phyloP scores from a whole-genome alignment of 2,797 vertebrate genomes.

The Pseudomugil tenellus region DNA sequence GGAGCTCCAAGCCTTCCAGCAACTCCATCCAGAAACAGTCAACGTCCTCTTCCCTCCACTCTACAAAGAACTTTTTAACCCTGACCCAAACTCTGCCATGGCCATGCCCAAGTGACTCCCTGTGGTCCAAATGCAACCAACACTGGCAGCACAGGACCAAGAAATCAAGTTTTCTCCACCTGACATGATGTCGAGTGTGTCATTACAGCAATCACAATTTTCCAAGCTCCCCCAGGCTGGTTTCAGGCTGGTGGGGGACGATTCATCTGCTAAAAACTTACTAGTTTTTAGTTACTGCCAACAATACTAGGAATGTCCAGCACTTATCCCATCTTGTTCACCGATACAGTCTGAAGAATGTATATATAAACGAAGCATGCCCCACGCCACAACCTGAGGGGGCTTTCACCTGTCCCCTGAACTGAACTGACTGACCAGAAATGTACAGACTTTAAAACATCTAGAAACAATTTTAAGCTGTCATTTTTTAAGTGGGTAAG shows the following conservation, averaged over 20 bases:
- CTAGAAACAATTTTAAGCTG: constrained; percentile 72
- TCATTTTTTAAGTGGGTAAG: constrained; percentile 76
- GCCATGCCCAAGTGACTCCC: constrained; percentile 93
- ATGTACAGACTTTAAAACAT: constrained; percentile 93
- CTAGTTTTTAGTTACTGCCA: constrained; percentile 82
- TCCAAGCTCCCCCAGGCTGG: constrained; percentile 46
- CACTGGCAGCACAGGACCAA: constrained; percentile 63
- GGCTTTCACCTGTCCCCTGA: constrained; percentile 83
- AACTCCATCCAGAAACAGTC: constrained; percentile 97
- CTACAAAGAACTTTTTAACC: constrained; percentile 99
- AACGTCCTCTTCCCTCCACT: constrained; percentile 97
- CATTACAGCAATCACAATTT: constrained; percentile 54
- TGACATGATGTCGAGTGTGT: constrained; percentile 38
- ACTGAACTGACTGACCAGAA: constrained; percentile 89
- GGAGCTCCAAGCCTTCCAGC: constrained; percentile 99
- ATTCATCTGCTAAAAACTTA: constrained; percentile 67
- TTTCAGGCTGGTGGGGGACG: constrained; percentile 44
- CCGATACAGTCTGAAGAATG: constrained; percentile 99
- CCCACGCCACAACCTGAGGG: constrained; percentile 82
- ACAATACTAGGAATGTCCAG: constrained; percentile 98
- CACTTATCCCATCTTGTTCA: constrained; percentile 97
- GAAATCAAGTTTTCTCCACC: constrained; percentile 75
- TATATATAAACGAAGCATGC: constrained; percentile 89
- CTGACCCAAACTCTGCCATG: constrained; percentile 93
- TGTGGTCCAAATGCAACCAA: constrained; percentile 64